phyloP scores from a whole-genome alignment of 2,888 invertebrate genomes.

The Cantharis rufa region DNA sequence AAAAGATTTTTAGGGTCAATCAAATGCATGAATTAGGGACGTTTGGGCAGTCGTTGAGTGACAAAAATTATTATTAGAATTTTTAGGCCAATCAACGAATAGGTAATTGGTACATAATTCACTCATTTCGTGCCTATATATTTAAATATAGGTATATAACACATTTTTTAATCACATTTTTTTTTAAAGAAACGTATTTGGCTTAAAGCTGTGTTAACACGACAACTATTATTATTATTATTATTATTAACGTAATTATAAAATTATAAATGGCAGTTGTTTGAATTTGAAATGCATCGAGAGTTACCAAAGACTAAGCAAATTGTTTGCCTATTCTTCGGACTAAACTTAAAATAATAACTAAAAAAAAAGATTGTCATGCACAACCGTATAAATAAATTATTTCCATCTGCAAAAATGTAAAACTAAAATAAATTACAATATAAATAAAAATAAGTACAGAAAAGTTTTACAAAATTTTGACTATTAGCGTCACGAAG shows the following conservation, averaged over 20 bases:
- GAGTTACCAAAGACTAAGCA: constrained; percentile 1
- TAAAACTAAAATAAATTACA: not conserved
- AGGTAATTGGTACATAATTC: not conserved
- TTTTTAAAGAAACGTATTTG: constrained; percentile 15
- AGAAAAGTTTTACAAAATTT: not conserved
- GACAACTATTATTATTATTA: constrained; percentile 1
- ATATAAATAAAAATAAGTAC: not conserved
- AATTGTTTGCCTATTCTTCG: not conserved
- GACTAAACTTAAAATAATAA: not conserved
- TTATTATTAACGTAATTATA: not conserved
- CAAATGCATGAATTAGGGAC: constrained; percentile 20
- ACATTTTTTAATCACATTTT: constrained; percentile 3
- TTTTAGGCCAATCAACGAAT: not conserved
- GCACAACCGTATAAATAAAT: no score
- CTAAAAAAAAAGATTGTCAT: not conserved
- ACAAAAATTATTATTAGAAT: not conserved
- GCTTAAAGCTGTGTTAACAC: constrained; percentile 24
- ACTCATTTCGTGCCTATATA: constrained; percentile 1
- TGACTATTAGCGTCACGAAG: not conserved
- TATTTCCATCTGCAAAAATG: not conserved
- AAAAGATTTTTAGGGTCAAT: constrained; percentile 28
- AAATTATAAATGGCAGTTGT: constrained; percentile 25
- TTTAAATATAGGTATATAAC: not conserved
- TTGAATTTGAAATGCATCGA: constrained; percentile 15
- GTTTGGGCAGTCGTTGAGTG: not conserved